Percentiles rank a stretch among this genome's conserved stretches.
Evolutionary conservation across 2,888 invertebrate genomes (phyloP).

Genomic region (Agriotes lineatus): DNA sequence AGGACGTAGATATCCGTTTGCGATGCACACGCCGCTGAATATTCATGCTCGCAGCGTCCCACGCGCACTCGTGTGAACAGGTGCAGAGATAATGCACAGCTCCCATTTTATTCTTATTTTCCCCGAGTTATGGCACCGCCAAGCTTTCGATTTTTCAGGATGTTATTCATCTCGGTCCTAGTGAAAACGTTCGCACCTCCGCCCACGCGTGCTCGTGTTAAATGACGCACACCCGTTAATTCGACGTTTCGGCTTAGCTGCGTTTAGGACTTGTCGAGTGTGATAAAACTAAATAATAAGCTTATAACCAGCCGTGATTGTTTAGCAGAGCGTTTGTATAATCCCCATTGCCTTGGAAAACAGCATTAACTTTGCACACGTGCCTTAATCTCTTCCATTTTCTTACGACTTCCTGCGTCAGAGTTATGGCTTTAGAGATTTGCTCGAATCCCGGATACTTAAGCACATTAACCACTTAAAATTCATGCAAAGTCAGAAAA

Average conservation of each 20-base stretch:
- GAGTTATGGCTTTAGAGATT: conserved; percentile 23
- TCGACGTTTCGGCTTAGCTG: conserved; percentile 3
- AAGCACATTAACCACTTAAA: conserved; percentile 8
- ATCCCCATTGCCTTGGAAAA: conserved; percentile 22
- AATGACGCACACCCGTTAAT: conserved; percentile 2
- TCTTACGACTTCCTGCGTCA: conserved; percentile 4
- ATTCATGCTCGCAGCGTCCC: conserved; percentile 31
- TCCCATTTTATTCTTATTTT: conserved; percentile 12
- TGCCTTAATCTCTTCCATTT: conserved; percentile 32
- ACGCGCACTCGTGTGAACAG: conserved; percentile 39
- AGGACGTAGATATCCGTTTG: conserved; percentile 31
- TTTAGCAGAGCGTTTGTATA: conserved; percentile 30
- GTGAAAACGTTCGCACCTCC: conserved; percentile 1
- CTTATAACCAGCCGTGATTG: conserved; percentile 29
- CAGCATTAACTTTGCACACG: conserved; percentile 29
- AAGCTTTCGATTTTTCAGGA: conserved; percentile 18
- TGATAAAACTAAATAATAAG: conserved; percentile 32
- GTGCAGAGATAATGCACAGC: conserved; percentile 36
- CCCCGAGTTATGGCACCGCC: conserved; percentile 8
- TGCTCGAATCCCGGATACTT: conserved; percentile 4
- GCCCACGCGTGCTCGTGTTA: conserved; percentile 1
- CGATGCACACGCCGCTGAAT: conserved; percentile 35
- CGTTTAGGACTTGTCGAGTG: conserved; percentile 1
- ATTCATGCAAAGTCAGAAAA: conserved; percentile 3
- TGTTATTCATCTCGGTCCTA: neutral